Conservation (phyloP, 2,888 invertebrate species). For the Liopterus haemorrhoidalis region DNA sequence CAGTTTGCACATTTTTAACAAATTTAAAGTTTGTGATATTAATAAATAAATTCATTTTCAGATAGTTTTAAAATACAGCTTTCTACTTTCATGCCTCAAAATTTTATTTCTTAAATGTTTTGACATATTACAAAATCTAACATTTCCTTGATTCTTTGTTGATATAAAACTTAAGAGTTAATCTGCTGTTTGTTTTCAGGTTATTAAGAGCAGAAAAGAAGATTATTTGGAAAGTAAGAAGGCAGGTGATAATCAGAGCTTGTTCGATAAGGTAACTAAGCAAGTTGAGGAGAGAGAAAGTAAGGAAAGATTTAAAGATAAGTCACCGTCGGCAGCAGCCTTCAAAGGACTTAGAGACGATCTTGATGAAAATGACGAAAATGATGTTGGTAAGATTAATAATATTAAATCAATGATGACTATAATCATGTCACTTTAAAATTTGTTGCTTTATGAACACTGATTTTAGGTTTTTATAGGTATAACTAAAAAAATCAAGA, state of each 20-base stretch:
- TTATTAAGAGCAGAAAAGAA: conserved; percentile 68
- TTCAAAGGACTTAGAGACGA: conserved; percentile 65
- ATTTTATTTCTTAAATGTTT: too few species aligned
- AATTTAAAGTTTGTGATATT: neutral
- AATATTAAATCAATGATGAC: too few species aligned
- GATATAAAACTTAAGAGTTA: conserved; percentile 13
- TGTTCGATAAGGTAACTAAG: conserved; percentile 20
- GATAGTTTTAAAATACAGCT: neutral
- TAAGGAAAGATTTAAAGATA: neutral
- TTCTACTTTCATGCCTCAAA: neutral
- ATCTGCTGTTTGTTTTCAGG: conserved; percentile 40
- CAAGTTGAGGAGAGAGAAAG: conserved; percentile 17
- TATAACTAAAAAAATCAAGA: too few species aligned
- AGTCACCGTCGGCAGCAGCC: conserved; percentile 6
- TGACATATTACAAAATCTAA: too few species aligned
- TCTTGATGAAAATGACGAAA: conserved; percentile 67
- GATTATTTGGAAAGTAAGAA: conserved; percentile 63
- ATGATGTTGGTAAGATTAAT: conserved; percentile 68
- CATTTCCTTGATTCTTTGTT: neutral
- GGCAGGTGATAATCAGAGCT: conserved; percentile 25
- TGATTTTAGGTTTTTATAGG: too few species aligned
- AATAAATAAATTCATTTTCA: neutral
- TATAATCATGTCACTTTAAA: too few species aligned
- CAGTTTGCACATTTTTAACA: neutral
- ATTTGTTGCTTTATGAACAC: too few species aligned